Conservation (phyloP, 2,888 invertebrate genomes). For the Himalopsyche anomala region DNA sequence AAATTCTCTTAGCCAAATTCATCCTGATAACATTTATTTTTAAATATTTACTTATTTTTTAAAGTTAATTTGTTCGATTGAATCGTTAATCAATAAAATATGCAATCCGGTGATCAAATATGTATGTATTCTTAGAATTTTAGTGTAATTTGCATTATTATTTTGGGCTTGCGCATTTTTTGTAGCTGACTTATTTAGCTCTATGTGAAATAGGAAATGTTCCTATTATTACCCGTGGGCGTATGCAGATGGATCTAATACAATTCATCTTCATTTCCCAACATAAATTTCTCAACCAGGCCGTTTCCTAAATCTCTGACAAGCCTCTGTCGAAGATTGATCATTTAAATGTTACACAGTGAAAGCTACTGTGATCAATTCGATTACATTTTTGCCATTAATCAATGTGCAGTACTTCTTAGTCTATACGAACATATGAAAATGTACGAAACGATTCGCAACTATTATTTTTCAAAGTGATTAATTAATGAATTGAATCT, state of each 20-base stretch:
- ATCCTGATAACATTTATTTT: no score
- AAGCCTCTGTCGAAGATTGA: constrained; percentile 62
- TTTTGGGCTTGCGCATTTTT: no score
- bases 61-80: no score
- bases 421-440: constrained; percentile 2
- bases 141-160: no score
- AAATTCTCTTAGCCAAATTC: no score
- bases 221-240: constrained; percentile 11
- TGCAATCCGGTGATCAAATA: no score
- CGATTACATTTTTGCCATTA: constrained; percentile 57
- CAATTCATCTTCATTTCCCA: constrained; percentile 61
- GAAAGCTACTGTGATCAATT: constrained; percentile 45
- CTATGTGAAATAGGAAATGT: background rate
- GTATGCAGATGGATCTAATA: constrained; percentile 50
- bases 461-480: constrained; percentile 33
- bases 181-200: no score
- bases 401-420: constrained; percentile 48
- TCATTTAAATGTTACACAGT: constrained; percentile 52
- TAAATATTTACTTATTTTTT: no score
- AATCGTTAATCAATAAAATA: no score
- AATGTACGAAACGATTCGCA: constrained; percentile 5
- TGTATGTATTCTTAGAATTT: no score
- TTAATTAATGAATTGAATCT: background rate
- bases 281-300: constrained; percentile 59
- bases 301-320: constrained; percentile 61